Base-by-base conservation (phyloP, 2,113 vertebrate genomes). In the Leptobrachium leishanense region DNA sequence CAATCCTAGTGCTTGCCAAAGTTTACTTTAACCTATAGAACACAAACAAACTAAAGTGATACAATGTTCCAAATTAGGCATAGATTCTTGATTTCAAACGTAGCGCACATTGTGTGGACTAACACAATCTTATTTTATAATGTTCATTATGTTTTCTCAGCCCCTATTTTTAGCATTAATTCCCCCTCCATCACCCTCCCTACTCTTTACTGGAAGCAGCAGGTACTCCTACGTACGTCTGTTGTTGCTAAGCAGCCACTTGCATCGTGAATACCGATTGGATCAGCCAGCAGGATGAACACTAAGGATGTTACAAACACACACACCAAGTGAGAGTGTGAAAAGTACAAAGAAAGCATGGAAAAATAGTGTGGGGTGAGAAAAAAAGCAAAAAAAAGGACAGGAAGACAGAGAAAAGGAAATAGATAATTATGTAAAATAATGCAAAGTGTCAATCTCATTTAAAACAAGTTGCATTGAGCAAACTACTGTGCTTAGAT, bases 241-340 rank as follows among this genome's bases (percentile, higher is more conserved):
- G 71, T 57, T 73, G 95, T 97, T 95, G 94, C 95, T 90, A 93
- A 85, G 95, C 90, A 95, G 95, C 95, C 85, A 82, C 88, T 86
- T 92, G 92, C 88, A 80, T 86, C 82, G 85, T 86, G 82, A 82
- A 85, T 85, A 77, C 84, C 59, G 85, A 92, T 92, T 92, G 90
- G 91, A 74, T 83, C 86, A 88, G 82, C 84, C 86, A 79, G 86
- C 68, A 83, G 86, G 88, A 85, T 87, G 31, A 79, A 79, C 64
- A 41, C 65, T 85, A 86, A 82, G 83, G 75, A 84, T 83, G 85
- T 89, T 87, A 74, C 78, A 81, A 43, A 72, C 62, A 74, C 57
- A 76, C 64, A 76, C 64, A 77, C 68, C 68, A 62, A 76, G 39
- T 62, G 43, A 59, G 67, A 75, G 59, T 57, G 67, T 59, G 46